Percentiles rank a stretch among this genome's conserved stretches.
These are phyloP conservation scores for Typhlichthys subterraneus DNA, from an alignment of 2,797 vertebrate species.

Conservation along the genomic window DNA sequence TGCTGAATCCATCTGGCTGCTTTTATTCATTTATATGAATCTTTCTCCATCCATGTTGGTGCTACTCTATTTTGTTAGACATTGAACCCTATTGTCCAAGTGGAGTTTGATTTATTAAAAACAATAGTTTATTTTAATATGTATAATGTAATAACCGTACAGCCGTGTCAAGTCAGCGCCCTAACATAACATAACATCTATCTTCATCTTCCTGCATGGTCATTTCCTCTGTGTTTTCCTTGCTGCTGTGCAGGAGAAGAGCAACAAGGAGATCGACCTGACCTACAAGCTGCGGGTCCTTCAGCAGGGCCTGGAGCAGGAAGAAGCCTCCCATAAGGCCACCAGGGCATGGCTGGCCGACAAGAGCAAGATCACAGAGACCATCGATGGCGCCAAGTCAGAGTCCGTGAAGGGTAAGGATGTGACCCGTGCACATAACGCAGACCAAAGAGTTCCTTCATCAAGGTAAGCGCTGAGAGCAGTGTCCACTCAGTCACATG, in stretches of 20 bases:
- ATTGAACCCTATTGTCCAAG: too few relatives aligned
- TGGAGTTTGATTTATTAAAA: too few relatives aligned
- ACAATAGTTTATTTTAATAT: too few relatives aligned
- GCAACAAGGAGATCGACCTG: slow-evolving; percentile 97
- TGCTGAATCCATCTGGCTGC: neutral
- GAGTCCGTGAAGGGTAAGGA: slow-evolving; percentile 93
- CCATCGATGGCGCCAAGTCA: slow-evolving; percentile 96
- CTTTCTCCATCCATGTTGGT: neutral
- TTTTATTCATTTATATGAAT: neutral
- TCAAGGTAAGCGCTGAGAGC: neutral
- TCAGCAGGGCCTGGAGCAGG: slow-evolving; percentile 95
- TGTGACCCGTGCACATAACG: neutral
- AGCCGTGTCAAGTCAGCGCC: too few relatives aligned
- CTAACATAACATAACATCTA: too few relatives aligned
- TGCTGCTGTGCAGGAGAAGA: slow-evolving; percentile 85
- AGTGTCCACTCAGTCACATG: too few relatives aligned
- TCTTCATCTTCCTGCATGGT: neutral
- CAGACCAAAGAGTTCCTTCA: neutral
- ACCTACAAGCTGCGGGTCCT: slow-evolving; percentile 96
- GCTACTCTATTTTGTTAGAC: too few relatives aligned
- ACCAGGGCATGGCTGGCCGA: slow-evolving; percentile 93
- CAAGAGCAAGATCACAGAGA: slow-evolving; percentile 97
- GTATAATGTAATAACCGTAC: too few relatives aligned
- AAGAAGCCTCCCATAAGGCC: slow-evolving; percentile 91
- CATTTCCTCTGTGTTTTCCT: neutral